phyloP scores from a whole-genome alignment of 1,140 invertebrate genomes.

The Rhyacophila brunnea region DNA sequence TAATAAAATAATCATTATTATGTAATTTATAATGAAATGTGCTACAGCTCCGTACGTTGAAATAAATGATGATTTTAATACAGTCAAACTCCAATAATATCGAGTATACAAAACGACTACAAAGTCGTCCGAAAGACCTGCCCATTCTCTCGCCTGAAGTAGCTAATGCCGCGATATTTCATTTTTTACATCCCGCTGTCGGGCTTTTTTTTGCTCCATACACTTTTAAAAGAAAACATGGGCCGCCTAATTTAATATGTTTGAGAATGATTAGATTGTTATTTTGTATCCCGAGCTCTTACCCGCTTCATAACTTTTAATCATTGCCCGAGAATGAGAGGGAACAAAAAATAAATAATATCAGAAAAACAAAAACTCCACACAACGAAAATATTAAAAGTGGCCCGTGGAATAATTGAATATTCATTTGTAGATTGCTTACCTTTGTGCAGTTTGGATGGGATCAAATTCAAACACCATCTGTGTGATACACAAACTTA shows the following conservation, averaged over 20 bases:
- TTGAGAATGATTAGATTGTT: constrained; percentile 35
- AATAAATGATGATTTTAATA: too few relatives aligned
- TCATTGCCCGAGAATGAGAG: constrained; percentile 15
- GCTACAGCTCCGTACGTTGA: too few relatives aligned
- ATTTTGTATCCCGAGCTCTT: constrained; percentile 30
- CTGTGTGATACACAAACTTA: not conserved
- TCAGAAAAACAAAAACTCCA: too few relatives aligned
- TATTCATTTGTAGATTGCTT: constrained; percentile 23
- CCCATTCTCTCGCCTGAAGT: constrained; percentile 9
- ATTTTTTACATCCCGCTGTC: constrained; percentile 6
- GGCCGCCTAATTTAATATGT: constrained; percentile 35
- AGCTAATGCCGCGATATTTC: not conserved
- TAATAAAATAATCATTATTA: too few relatives aligned
- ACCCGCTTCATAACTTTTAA: constrained; percentile 30
- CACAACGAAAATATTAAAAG: constrained; percentile 6
- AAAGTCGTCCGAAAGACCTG: constrained; percentile 11
- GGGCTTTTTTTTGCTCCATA: constrained; percentile 21
- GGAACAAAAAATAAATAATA: constrained; percentile 17
- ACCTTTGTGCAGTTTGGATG: not conserved
- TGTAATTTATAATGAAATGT: too few relatives aligned
- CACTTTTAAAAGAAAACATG: constrained; percentile 28
- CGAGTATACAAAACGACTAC: too few relatives aligned
- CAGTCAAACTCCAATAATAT: too few relatives aligned
- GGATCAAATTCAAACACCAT: constrained; percentile 3
- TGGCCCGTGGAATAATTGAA: constrained; percentile 20